phyloP scores from a whole-genome alignment of 1,140 invertebrate species.

The Babylonia areolata region DNA sequence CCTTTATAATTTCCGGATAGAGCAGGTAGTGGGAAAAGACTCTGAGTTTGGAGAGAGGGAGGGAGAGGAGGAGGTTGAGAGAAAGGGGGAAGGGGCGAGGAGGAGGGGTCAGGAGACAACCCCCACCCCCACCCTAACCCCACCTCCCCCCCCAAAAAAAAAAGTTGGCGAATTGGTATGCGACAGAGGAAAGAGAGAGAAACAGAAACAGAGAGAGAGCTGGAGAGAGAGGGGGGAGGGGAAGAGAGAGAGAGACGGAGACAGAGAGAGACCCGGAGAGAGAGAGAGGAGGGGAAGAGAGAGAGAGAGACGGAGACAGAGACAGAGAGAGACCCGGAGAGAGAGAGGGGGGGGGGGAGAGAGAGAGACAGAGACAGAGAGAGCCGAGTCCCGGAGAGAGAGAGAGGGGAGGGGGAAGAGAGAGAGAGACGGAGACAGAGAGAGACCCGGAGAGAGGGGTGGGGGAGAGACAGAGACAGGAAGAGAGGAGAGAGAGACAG shows the following conservation, averaged over 20 bases:
- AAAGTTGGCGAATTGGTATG: background rate
- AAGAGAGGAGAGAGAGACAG: background rate
- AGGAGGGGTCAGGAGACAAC: too few species aligned
- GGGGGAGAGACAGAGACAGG: background rate
- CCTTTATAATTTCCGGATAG: too few species aligned
- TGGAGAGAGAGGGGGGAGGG: background rate
- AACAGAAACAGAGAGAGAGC: background rate
- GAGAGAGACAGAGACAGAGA: conserved; percentile 1
- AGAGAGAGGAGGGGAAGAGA: conserved; percentile 15
- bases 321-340: background rate
- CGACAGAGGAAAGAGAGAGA: background rate
- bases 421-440: background rate
- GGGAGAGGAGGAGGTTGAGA: too few species aligned
- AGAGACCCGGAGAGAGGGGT: background rate
- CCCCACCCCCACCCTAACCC: too few species aligned
- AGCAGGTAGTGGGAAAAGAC: background rate
- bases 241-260: background rate
- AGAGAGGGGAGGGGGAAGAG: background rate
- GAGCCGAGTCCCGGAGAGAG: too few species aligned
- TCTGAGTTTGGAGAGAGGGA: background rate
- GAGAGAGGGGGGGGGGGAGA: conserved; percentile 3
- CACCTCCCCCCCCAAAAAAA: too few species aligned
- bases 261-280: conserved; percentile 9
- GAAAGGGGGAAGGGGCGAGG: background rate
- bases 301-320: conserved; percentile 10